These are phyloP conservation scores for Penaeus japonicus DNA, from an alignment of 1,140 invertebrate genomes.

Conservation along the genomic window DNA sequence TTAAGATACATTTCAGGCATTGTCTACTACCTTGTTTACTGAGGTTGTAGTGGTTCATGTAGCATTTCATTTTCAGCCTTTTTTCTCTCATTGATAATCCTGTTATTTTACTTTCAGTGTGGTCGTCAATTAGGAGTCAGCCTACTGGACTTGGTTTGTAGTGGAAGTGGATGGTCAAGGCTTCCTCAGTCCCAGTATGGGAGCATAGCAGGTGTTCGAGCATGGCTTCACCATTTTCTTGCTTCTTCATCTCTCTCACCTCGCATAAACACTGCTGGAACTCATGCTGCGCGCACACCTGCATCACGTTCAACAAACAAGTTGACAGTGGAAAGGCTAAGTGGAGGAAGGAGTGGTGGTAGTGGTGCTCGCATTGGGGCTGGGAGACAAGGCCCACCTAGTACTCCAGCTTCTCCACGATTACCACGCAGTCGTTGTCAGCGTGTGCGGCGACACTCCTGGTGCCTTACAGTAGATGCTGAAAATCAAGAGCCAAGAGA, in stretches of 20 bases:
- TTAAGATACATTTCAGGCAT: no score
- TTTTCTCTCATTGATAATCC: not conserved
- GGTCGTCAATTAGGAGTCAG: constrained; percentile 52
- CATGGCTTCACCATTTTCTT: constrained; percentile 70
- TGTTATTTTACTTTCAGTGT: constrained; percentile 42
- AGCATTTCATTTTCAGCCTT: not conserved
- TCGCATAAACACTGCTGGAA: constrained; percentile 22
- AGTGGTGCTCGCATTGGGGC: constrained; percentile 31
- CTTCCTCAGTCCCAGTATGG: constrained; percentile 80
- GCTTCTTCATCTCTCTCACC: constrained; percentile 48
- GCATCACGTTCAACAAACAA: constrained; percentile 41
- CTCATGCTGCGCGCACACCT: constrained; percentile 25
- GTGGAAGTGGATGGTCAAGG: constrained; percentile 79
- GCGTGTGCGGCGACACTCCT: constrained; percentile 49
- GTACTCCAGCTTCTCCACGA: constrained; percentile 42
- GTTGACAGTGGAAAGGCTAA: constrained; percentile 32
- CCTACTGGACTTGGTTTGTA: constrained; percentile 45
- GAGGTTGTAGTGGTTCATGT: not conserved
- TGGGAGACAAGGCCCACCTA: constrained; percentile 41
- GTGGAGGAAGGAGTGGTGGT: not conserved
- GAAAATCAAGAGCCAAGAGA: constrained; percentile 46
- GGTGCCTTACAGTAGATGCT: constrained; percentile 54
- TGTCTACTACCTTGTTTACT: no score
- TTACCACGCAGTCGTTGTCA: constrained; percentile 44
- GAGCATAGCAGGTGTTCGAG: constrained; percentile 74